phyloP scores from a whole-genome alignment of 2,797 vertebrate genomes.

The Telmatherina bonti region DNA sequence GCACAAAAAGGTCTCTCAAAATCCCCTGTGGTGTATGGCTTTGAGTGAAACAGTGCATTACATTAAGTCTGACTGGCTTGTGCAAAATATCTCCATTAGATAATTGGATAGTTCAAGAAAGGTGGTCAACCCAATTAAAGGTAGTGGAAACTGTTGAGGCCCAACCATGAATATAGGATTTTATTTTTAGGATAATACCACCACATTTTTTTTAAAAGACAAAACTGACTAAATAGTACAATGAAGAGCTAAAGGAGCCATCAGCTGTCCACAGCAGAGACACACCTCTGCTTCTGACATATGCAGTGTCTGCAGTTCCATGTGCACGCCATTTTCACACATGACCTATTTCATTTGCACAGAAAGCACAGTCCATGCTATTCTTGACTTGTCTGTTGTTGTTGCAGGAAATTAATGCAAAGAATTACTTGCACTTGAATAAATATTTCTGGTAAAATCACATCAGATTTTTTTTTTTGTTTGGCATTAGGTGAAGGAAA shows the following conservation, averaged over 20 bases:
- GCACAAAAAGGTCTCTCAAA: not conserved
- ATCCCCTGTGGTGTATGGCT: not conserved
- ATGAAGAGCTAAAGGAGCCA: too few relatives aligned
- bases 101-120: constrained; percentile 11
- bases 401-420: not conserved
- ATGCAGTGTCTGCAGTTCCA: constrained; percentile 8
- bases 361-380: not conserved
- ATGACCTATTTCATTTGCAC: not conserved
- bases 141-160: constrained; percentile 7
- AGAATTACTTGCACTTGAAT: not conserved
- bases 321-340: not conserved
- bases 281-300: constrained; percentile 1
- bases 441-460: not conserved
- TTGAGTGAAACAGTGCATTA: not conserved
- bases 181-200: constrained; percentile 11
- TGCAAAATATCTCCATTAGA: constrained; percentile 3
- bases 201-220: too few relatives aligned
- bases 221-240: too few relatives aligned
- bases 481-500: too few relatives aligned
- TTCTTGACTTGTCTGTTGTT: constrained; percentile 12
- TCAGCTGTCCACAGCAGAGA: constrained; percentile 49
- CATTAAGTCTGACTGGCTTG: constrained; percentile 4
- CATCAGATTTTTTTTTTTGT: too few relatives aligned
- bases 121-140: too few relatives aligned
- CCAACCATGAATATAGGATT: constrained; percentile 20